phyloP scores from a whole-genome alignment of 2,888 invertebrate species.

The Melanotus villosus region DNA sequence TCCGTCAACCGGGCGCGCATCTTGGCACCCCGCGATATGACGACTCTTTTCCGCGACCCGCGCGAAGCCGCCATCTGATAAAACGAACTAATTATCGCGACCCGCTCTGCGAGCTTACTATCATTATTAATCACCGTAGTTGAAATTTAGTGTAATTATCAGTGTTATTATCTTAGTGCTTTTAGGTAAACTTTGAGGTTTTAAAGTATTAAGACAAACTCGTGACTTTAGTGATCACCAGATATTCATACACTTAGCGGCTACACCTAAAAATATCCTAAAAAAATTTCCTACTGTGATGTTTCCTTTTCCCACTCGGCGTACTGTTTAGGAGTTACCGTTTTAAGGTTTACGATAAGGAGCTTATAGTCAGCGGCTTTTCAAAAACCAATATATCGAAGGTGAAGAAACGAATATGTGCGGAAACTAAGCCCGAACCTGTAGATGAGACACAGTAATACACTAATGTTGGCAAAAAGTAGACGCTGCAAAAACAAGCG shows the following conservation, averaged over 20 bases:
- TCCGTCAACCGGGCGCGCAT: constrained; percentile 55
- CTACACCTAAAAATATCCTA: not conserved
- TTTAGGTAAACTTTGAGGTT: not conserved
- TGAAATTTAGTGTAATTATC: constrained; percentile 16
- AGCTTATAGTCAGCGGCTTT: constrained; percentile 17
- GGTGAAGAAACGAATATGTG: constrained; percentile 28
- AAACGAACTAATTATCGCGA: constrained; percentile 45
- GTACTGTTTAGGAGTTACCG: constrained; percentile 13
- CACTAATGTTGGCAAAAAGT: constrained; percentile 37
- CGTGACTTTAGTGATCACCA: constrained; percentile 6
- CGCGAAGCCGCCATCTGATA: constrained; percentile 58
- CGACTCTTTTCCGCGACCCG: constrained; percentile 56
- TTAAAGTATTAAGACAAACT: not conserved
- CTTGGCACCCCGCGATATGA: constrained; percentile 53
- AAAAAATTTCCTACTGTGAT: constrained; percentile 25
- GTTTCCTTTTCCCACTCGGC: constrained; percentile 16
- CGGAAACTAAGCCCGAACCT: not conserved
- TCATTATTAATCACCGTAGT: constrained; percentile 2
- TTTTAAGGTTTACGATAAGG: constrained; percentile 15
- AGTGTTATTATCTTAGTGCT: not conserved
- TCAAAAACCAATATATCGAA: constrained; percentile 25
- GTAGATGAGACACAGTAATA: constrained; percentile 9
- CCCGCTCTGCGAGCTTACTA: not conserved
- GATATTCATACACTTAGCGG: too few species aligned
- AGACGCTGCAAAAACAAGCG: constrained; percentile 35